Evolutionary conservation across 1,140 invertebrate genomes (phyloP).

Genomic region (Drosophila pallidifrons): DNA sequence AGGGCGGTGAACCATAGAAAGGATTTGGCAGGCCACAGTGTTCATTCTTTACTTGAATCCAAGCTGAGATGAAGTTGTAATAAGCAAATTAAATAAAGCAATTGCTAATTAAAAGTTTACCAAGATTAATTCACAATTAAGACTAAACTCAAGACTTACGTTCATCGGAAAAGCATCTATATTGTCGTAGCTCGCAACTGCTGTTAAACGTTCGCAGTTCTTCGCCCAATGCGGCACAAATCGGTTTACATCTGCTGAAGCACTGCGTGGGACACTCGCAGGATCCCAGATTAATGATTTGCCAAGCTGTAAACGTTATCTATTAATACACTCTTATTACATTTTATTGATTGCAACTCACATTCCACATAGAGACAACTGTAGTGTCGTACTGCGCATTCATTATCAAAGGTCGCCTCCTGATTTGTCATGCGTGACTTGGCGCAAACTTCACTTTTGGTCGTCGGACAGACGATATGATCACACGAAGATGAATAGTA

Average conservation of each 20-base stretch:
- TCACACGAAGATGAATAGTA: slow-evolving; percentile 27
- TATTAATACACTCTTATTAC: no score
- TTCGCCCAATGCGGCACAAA: slow-evolving; percentile 24
- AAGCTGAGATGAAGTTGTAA: slow-evolving; percentile 3
- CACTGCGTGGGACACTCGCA: slow-evolving; percentile 43
- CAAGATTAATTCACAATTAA: not conserved
- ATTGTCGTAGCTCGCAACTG: slow-evolving; percentile 17
- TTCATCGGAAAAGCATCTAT: slow-evolving; percentile 11
- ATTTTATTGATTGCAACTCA: slow-evolving; percentile 14
- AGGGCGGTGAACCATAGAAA: not conserved
- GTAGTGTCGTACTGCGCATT: slow-evolving; percentile 52
- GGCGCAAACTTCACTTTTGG: slow-evolving; percentile 46
- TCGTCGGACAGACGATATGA: slow-evolving; percentile 26
- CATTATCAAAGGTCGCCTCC: slow-evolving; percentile 52
- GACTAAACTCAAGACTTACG: slow-evolving; percentile 3
- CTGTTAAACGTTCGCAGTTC: slow-evolving; percentile 16
- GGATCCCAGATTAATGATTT: slow-evolving; percentile 48
- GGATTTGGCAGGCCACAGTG: not conserved
- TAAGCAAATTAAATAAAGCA: no score
- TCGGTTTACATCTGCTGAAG: not conserved
- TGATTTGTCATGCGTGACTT: slow-evolving; percentile 8
- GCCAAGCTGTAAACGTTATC: slow-evolving; percentile 37
- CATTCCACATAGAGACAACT: slow-evolving; percentile 35
- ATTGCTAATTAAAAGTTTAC: no score
- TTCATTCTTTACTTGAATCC: slow-evolving; percentile 6